Base-by-base conservation (phyloP, 2,888 invertebrate species). In the Dolomedes plantarius region DNA sequence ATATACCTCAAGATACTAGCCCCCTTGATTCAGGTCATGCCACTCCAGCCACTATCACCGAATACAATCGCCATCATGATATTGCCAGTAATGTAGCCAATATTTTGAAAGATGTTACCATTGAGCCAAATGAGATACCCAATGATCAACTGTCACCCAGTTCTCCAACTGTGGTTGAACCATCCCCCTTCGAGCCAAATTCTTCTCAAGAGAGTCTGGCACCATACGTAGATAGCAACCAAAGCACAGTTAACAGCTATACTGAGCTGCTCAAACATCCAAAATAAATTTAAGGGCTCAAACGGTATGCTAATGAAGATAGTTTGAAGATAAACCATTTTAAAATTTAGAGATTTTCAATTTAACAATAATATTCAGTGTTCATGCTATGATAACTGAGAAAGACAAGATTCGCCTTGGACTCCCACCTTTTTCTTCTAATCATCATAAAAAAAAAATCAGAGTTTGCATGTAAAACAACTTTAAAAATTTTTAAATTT, bases 201-300 rank as follows among this genome's bases (percentile, higher is more conserved):
- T 88, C 88, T n/a, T 88, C 88, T 0, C 86, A 87, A 27, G 88
- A 88, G 65, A 88, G 88, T 81, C 31, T 88, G 41, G 82, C 69
- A 7, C 86, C 79, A 11, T 86, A 77, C 27, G 56, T 80, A 1
- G 88, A 88, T 46, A 88, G 88, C 76, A 88, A 88, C 62, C 88
- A 88, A 41, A 88, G 88, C 83, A 88, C 88, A 74, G 88, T 88
- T 39, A 88, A 87, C 76, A 88, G 88, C 41, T 87, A 87, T 72
- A 86, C 88, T 32, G 88, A 88, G 71, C 83, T 88, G n/a, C 46
- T 87, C 32, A 76, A 82, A 32, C 86, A 86, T 76, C 86, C 86
- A 64, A 86, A 86, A 56, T 86, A 80, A 86, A 78, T 46, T 27
- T 13, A 74, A 31, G 11, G n/a, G 56, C 56, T 56, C 56, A 56